phyloP scores from a whole-genome alignment of 2,113 vertebrate species.

The Entomyzon cyanotis region DNA sequence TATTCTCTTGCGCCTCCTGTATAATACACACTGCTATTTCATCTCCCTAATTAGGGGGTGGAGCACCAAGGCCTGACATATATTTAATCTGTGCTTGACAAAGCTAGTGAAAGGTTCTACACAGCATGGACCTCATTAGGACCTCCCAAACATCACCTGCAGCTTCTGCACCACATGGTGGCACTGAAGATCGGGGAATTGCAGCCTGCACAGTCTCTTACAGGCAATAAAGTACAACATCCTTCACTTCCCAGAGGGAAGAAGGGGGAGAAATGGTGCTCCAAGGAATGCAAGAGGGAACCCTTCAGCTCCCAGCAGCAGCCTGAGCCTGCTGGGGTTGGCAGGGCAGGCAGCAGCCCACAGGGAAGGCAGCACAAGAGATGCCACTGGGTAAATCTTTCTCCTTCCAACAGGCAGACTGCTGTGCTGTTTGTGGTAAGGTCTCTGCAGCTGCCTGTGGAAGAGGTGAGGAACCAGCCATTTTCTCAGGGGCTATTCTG shows the following conservation, averaged over 20 bases:
- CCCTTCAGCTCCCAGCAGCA: neutral
- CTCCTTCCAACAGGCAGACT: neutral
- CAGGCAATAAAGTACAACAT: neutral
- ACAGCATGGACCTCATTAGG: neutral
- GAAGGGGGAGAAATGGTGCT: neutral
- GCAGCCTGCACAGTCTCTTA: neutral
- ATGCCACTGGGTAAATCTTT: neutral
- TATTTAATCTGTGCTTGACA: neutral
- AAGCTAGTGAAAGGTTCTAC: neutral
- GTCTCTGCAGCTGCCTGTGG: neutral
- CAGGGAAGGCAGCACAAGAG: neutral
- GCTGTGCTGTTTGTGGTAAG: accelerated
- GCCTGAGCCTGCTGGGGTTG: neutral
- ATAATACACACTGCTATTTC: neutral
- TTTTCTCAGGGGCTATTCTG: neutral
- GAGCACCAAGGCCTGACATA: neutral
- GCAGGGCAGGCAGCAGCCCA: neutral
- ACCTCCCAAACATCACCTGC: neutral
- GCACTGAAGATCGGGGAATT: conserved; percentile 25
- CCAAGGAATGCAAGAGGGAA: neutral
- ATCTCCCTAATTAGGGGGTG: neutral
- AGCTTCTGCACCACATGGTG: conserved; percentile 50
- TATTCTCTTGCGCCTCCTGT: neutral
- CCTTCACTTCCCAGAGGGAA: neutral
- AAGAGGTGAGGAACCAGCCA: neutral